Base-by-base conservation (phyloP, 2,888 invertebrate genomes). In the Cosmia pyralina region DNA sequence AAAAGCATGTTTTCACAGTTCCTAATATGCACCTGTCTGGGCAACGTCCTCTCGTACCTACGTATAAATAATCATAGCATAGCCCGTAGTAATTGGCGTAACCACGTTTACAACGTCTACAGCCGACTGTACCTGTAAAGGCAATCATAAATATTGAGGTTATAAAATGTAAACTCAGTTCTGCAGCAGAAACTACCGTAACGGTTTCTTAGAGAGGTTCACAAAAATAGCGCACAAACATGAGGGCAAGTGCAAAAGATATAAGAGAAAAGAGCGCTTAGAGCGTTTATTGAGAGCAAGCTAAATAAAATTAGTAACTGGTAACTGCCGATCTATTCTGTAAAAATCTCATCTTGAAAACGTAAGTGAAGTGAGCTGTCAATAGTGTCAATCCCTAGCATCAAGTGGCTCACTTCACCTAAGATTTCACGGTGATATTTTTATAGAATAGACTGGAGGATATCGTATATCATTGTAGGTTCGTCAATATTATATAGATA, bases 21-120 rank as follows among this genome's bases (percentile, higher is more conserved):
- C 17, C 15, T 55, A 22, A 48, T 41, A 28, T 44, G 4, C 15
- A 17, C 10, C 11, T 13, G n/a, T 34, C 19, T 52, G 65, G 48
- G 28, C 66, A 63, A 48, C 44, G 57, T 52, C 28, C 65, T 60
- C 28, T 59, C n/a, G 46, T 53, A 41, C 11, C 19, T 22, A 55
- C 7, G 22, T 15, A 44, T 22, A 28, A 59, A n/a, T 44, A 60
- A 73, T 69, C 48, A 57, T 48, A 53, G 57, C 48, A 57, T 48
- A 53, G 57, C 22, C 22, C 6, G 48, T 48, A 38, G 53, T 63
- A 75, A 80, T 74, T 80, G 58, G 58, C 63, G 59, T 55, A 79
- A 63, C 62, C 62, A 66, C 38, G 10, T 50, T 50, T 60, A 65
- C 53, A 59, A 17, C n/a, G 19, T 15, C 59, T 50, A 44, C 52